phyloP scores from a whole-genome alignment of 2,797 vertebrate species.

The Todus mexicanus region DNA sequence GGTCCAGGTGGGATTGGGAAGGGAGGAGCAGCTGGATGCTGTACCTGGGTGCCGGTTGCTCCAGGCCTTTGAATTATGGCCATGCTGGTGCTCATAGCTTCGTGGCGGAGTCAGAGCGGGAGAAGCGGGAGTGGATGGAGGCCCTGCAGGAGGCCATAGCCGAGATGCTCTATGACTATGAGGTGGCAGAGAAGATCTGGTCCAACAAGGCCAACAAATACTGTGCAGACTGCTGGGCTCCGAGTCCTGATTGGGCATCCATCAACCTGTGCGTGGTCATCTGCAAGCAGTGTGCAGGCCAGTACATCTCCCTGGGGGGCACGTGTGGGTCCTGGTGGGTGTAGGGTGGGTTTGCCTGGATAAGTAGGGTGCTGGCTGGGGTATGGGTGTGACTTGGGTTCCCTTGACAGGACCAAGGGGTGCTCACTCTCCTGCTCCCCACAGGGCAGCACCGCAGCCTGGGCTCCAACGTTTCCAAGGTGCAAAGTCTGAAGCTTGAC shows the following conservation, averaged over 20 bases:
- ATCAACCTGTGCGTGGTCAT: constrained; percentile 97
- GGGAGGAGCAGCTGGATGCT: not conserved
- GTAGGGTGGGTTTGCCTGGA: not conserved
- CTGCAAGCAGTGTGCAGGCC: constrained; percentile 97
- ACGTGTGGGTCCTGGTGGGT: accelerated
- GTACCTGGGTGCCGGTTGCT: accelerated
- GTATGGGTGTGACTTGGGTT: accelerated
- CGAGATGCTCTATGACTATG: constrained; percentile 93
- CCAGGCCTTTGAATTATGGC: not conserved
- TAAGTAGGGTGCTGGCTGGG: not conserved
- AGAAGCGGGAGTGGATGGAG: constrained; percentile 93
- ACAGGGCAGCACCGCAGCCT: constrained; percentile 92
- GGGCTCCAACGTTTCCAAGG: constrained; percentile 93
- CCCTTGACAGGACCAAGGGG: too few species aligned
- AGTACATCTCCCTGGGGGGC: not conserved
- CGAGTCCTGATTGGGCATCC: constrained; percentile 94
- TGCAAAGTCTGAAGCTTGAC: constrained; percentile 96
- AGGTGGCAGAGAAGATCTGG: constrained; percentile 99
- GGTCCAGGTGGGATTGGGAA: accelerated
- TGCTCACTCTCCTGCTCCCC: not conserved
- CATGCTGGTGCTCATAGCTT: constrained; percentile 77
- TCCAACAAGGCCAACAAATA: constrained; percentile 92
- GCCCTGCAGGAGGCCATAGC: constrained; percentile 91
- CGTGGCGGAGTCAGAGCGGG: constrained; percentile 86
- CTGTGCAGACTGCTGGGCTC: constrained; percentile 90